phyloP scores from a whole-genome alignment of 1,140 invertebrate species.

The Bactericera cockerelli region DNA sequence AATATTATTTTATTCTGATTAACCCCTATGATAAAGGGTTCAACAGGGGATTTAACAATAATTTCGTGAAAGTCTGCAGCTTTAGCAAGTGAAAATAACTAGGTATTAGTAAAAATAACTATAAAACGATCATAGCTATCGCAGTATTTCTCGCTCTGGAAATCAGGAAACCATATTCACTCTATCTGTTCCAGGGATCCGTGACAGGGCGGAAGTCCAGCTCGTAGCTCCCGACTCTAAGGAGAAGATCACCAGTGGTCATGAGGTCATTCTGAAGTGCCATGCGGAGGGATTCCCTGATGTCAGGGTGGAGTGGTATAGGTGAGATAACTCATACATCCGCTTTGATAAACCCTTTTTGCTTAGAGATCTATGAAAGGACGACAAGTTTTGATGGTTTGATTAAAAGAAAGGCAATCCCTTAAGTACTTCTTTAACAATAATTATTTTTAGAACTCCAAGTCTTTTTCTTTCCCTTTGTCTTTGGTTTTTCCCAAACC shows the following conservation, averaged over 20 bases:
- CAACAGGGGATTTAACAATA: too few species aligned
- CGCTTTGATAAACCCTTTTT: background rate
- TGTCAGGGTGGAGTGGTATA: slow-evolving; percentile 57
- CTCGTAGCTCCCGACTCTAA: slow-evolving; percentile 40
- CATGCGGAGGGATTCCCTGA: slow-evolving; percentile 55
- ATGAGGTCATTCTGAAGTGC: slow-evolving; percentile 51
- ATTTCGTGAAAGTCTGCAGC: too few species aligned
- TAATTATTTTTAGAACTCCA: background rate
- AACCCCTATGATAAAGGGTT: too few species aligned
- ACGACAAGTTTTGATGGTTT: background rate
- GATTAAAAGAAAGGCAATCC: too few species aligned
- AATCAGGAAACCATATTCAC: too few species aligned
- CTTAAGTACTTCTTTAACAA: too few species aligned
- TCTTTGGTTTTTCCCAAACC: too few species aligned
- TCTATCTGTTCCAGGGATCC: slow-evolving; percentile 52
- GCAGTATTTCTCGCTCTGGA: too few species aligned
- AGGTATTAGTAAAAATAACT: too few species aligned
- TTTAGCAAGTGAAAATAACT: too few species aligned
- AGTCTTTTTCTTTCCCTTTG: background rate
- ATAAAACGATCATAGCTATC: too few species aligned
- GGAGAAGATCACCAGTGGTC: slow-evolving; percentile 36
- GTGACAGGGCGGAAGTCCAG: slow-evolving; percentile 41
- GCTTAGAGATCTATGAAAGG: background rate
- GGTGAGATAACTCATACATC: slow-evolving; percentile 32
- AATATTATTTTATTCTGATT: too few species aligned